These are phyloP conservation scores for Onychostoma macrolepis DNA, from an alignment of 2,113 vertebrate species.

Conservation along the genomic window DNA sequence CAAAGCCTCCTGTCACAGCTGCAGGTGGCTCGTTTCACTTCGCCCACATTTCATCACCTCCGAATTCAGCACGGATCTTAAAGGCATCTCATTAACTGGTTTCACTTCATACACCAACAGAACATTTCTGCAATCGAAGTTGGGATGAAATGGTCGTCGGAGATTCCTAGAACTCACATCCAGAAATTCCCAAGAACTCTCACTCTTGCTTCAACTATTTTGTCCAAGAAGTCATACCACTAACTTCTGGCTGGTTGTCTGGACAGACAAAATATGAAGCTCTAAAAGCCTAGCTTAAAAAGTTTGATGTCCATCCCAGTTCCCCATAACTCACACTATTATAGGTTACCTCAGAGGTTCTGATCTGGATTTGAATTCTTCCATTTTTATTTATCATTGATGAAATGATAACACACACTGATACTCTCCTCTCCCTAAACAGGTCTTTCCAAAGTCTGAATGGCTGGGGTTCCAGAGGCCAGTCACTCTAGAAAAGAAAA, in stretches of 20 bases:
- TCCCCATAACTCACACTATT: not conserved
- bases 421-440: constrained; percentile 25
- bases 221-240: no score
- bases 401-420: not conserved
- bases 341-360: not conserved
- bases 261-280: not conserved
- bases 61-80: constrained; percentile 48
- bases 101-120: not conserved
- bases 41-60: constrained; percentile 72
- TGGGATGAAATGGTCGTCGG: not conserved
- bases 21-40: constrained; percentile 79
- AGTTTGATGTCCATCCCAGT: not conserved
- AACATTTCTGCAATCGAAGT: not conserved
- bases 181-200: not conserved
- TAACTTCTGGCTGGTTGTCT: not conserved
- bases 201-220: not conserved
- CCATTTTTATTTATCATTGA: not conserved
- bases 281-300: not conserved
- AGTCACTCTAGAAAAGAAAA: constrained; percentile 89
- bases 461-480: constrained; percentile 83
- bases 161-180: not conserved
- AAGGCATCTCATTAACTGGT: constrained; percentile 50
- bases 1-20: constrained; percentile 78
- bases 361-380: not conserved
- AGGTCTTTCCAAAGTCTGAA: constrained; percentile 35